These are phyloP conservation scores for Himalopsyche japonica DNA, from an alignment of 2,888 invertebrate genomes.

Conservation along the genomic window DNA sequence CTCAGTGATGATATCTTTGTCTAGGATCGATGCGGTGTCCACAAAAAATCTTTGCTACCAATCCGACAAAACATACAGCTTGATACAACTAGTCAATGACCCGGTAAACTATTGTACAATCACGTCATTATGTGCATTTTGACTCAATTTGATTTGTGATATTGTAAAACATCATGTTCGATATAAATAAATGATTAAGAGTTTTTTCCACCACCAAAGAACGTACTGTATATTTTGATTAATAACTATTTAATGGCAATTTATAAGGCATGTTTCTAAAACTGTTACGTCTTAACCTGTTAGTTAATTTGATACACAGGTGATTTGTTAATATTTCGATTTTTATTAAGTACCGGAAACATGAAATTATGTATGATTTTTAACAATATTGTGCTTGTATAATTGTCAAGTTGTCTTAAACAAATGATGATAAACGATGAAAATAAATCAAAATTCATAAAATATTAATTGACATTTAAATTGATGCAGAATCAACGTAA, in stretches of 20 bases:
- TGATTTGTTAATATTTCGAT: neutral
- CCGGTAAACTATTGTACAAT: neutral
- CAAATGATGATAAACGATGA: no score
- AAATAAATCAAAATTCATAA: no score
- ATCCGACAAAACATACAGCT: constrained; percentile 15
- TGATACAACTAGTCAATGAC: neutral
- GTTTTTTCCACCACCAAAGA: neutral
- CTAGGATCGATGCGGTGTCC: constrained; percentile 24
- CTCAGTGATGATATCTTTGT: constrained; percentile 26
- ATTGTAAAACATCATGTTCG: neutral
- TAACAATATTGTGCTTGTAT: no score
- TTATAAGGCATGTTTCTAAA: neutral
- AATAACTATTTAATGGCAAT: neutral
- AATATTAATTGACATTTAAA: no score
- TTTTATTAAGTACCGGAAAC: neutral
- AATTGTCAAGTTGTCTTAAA: no score
- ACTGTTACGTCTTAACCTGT: neutral
- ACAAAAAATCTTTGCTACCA: constrained; percentile 29
- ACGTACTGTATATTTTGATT: neutral
- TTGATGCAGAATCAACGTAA: no score
- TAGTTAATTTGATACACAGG: neutral
- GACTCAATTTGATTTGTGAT: neutral
- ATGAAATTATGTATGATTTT: no score
- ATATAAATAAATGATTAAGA: neutral
- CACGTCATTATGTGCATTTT: neutral